phyloP scores from a whole-genome alignment of 1,140 invertebrate genomes.

The Drosophila biarmipes region DNA sequence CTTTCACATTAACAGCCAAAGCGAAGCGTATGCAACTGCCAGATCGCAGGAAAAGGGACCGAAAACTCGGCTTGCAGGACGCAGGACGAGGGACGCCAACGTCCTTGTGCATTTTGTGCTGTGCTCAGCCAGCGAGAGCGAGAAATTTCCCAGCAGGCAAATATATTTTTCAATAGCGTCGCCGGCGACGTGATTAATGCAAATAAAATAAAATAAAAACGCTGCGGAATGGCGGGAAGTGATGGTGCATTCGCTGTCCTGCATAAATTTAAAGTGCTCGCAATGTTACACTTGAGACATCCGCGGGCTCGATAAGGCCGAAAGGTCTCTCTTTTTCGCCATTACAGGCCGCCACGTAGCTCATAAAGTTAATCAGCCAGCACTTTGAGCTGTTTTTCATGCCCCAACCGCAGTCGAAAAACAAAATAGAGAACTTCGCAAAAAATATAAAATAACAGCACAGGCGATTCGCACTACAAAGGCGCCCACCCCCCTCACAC shows the following conservation, averaged over 20 bases:
- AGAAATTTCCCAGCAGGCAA: conserved; percentile 80
- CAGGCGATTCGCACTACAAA: conserved; percentile 57
- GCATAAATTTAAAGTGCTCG: conserved; percentile 77
- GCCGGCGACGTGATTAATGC: conserved; percentile 80
- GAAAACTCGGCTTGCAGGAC: conserved; percentile 2
- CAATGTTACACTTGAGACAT: conserved; percentile 80
- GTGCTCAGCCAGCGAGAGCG: conserved; percentile 59
- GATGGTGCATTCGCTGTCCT: conserved; percentile 43
- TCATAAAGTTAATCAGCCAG: conserved; percentile 79
- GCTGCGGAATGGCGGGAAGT: conserved; percentile 40
- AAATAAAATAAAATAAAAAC: conserved; percentile 74
- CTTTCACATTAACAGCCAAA: conserved; percentile 82
- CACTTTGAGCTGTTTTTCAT: conserved; percentile 47
- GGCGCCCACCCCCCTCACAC: conserved; percentile 8
- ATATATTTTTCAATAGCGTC: conserved; percentile 83
- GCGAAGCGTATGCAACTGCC: conserved; percentile 79
- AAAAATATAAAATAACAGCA: neutral
- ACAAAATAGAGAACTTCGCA: conserved; percentile 14
- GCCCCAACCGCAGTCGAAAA: conserved; percentile 5
- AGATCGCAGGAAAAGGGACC: conserved; percentile 32
- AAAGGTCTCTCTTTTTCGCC: conserved; percentile 28
- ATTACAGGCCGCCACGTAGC: conserved; percentile 77
- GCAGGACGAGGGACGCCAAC: neutral
- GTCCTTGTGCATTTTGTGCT: conserved; percentile 55
- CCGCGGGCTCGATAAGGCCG: conserved; percentile 56